A percentile compares a stretch with the other conserved stretches of the same genome.
Conservation (phyloP, 2,113 vertebrate species). For the Equus quagga region DNA sequence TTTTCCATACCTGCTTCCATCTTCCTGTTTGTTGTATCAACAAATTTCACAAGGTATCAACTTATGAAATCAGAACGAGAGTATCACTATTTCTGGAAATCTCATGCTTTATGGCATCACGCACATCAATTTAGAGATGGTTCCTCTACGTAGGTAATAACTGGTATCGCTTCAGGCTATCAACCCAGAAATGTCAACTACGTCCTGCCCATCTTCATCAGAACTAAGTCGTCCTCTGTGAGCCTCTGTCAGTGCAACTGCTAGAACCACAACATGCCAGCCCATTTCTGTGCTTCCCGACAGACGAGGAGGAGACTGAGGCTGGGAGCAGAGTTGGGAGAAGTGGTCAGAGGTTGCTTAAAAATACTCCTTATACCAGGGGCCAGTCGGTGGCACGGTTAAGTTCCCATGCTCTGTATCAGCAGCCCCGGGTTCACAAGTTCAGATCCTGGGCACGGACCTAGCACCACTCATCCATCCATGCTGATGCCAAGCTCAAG, state of each 20-base stretch:
- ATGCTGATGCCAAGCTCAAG: no score
- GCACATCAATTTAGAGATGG: rapidly evolving
- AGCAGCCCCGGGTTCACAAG: no score
- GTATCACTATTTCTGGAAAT: neutral
- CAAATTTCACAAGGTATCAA: no score
- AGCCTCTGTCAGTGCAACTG: neutral
- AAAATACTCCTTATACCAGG: neutral
- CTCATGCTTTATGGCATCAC: rapidly evolving
- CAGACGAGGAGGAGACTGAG: neutral
- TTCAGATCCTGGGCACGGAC: no score
- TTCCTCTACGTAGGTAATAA: neutral
- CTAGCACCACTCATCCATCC: no score
- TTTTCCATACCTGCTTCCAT: neutral
- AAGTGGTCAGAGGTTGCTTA: neutral
- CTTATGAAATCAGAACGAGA: neutral
- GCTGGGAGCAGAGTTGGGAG: neutral
- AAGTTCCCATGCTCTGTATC: no score
- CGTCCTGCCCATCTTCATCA: neutral
- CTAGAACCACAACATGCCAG: no score
- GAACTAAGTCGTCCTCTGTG: no score
- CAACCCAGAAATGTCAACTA: no score
- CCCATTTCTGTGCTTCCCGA: neutral
- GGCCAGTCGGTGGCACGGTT: no score
- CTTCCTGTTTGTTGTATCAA: neutral
- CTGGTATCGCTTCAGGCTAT: neutral